phyloP scores from a whole-genome alignment of 2,113 vertebrate genomes.

The Toxostoma redivivum region DNA sequence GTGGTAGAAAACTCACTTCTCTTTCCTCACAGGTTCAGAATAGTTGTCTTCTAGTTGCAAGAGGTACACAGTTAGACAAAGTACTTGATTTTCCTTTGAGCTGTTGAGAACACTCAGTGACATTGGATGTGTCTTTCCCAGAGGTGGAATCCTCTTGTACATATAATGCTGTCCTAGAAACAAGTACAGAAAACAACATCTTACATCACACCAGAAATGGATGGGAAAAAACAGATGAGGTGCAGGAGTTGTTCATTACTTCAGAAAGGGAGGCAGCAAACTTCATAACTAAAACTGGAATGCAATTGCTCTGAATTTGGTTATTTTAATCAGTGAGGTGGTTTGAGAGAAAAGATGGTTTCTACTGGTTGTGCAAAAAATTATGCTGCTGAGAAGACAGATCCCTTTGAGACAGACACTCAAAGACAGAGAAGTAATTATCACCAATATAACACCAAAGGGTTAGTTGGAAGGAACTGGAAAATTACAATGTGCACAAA shows the following conservation, averaged over 20 bases:
- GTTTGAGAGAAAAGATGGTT: background rate
- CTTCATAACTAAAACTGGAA: background rate
- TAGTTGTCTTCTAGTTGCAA: background rate
- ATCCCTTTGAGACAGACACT: background rate
- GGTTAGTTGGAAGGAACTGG: conserved; percentile 17
- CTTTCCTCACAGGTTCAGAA: background rate
- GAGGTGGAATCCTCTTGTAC: background rate
- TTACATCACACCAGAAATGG: background rate
- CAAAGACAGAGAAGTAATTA: conserved; percentile 29
- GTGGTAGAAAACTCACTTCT: background rate
- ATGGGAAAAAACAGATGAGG: background rate
- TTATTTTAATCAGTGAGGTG: background rate
- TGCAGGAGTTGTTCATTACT: background rate
- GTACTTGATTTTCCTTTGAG: background rate
- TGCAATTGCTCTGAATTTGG: background rate
- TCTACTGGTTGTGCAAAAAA: background rate
- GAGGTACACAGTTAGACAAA: background rate
- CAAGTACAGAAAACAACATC: background rate
- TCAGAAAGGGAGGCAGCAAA: background rate
- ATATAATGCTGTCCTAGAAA: background rate
- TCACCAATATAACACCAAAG: conserved; percentile 51
- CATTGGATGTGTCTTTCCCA: background rate
- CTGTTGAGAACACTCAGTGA: background rate
- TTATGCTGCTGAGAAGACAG: background rate
- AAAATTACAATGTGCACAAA: conserved; percentile 41